phyloP scores from a whole-genome alignment of 37 sponge, comb jelly and placozoan genomes.

The Crambe crambe region DNA sequence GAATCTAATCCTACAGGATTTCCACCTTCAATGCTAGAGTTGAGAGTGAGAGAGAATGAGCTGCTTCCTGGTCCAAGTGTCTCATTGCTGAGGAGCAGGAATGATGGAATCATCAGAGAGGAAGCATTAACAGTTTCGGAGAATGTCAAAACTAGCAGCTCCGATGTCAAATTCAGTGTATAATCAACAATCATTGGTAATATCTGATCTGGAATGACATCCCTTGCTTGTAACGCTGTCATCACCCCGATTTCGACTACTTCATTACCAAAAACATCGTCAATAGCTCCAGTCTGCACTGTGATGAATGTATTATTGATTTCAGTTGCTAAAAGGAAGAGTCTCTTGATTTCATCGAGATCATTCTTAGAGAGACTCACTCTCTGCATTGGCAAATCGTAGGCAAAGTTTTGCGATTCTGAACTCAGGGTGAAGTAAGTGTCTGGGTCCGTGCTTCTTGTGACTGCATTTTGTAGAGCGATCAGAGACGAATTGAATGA shows the following conservation, averaged over 20 bases:
- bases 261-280: constrained; percentile 77
- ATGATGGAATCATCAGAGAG: constrained; percentile 49
- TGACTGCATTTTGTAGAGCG: constrained; percentile 60
- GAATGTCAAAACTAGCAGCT: constrained; percentile 58
- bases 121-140: constrained; percentile 81
- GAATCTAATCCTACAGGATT: constrained; percentile 79
- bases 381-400: constrained; percentile 46
- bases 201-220: constrained; percentile 47
- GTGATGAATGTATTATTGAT: constrained; percentile 58
- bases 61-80: constrained; percentile 2
- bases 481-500: constrained; percentile 75
- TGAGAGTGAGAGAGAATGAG: constrained; percentile 45
- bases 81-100: constrained; percentile 46
- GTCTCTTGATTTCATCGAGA: constrained; percentile 76
- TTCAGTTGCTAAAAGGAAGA: constrained; percentile 48
- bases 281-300: constrained; percentile 16
- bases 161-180: constrained; percentile 67
- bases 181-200: constrained; percentile 44
- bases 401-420: constrained; percentile 21
- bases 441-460: constrained; percentile 9
- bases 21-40: constrained; percentile 44
- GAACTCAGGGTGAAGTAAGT: constrained; percentile 70
- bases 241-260: constrained; percentile 14
- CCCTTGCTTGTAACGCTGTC: constrained; percentile 9
- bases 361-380: constrained; percentile 63